Evolutionary conservation across 2,888 invertebrate genomes (phyloP).

Genomic region (Rugalucina vietnamica): DNA sequence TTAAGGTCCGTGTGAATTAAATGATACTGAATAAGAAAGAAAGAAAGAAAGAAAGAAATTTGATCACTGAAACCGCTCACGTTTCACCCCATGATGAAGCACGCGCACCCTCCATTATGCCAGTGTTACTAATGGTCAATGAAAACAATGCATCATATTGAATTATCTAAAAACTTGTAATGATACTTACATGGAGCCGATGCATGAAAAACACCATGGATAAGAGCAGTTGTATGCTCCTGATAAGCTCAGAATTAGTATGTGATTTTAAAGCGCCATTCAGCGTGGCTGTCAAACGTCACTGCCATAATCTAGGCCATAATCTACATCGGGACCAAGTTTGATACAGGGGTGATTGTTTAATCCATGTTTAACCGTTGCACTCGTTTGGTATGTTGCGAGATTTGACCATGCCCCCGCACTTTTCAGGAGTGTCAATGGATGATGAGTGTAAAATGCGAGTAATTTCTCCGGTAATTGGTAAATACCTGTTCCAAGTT

Average conservation of each 20-base stretch:
- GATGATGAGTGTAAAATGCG: neutral
- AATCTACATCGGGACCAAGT: neutral
- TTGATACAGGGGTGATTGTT: neutral
- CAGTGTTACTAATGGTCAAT: neutral
- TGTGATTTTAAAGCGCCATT: neutral
- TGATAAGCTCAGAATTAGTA: neutral
- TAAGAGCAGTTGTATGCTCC: neutral
- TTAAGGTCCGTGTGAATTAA: too few relatives aligned
- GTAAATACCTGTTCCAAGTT: conserved; percentile 6
- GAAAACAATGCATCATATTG: neutral
- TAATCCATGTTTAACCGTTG: neutral
- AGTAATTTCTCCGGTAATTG: neutral
- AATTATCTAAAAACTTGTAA: neutral
- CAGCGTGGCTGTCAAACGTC: neutral
- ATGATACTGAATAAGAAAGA: too few relatives aligned
- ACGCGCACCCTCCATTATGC: neutral
- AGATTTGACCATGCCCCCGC: neutral
- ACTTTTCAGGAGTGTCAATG: neutral
- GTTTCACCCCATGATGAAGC: too few relatives aligned
- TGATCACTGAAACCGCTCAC: too few relatives aligned
- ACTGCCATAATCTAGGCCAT: neutral
- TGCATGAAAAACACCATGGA: too few relatives aligned
- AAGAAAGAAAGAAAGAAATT: too few relatives aligned
- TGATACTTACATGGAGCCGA: too few relatives aligned
- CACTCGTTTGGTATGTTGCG: neutral